Conservation (phyloP, 2,113 vertebrate species). For the Campylomormyrus numenius region DNA sequence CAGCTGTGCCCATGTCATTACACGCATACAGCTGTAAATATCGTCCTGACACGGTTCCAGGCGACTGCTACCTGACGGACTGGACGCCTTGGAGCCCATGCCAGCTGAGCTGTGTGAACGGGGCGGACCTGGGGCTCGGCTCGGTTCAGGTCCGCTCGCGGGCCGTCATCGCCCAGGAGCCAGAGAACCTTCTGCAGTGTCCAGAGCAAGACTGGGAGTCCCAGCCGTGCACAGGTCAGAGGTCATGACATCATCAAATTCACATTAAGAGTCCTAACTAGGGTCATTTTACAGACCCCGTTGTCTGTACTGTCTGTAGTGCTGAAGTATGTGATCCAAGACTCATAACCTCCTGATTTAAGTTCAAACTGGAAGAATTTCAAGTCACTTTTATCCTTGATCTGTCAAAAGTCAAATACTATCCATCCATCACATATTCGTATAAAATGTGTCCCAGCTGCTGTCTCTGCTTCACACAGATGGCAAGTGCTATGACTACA, state of each 20-base stretch:
- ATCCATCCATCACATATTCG: neutral
- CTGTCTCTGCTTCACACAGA: constrained; percentile 49
- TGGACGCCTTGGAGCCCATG: constrained; percentile 91
- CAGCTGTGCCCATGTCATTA: neutral
- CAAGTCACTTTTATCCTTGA: neutral
- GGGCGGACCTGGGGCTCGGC: constrained; percentile 82
- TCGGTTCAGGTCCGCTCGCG: constrained; percentile 87
- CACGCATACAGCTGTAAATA: neutral
- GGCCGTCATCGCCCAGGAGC: constrained; percentile 80
- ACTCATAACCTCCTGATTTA: neutral
- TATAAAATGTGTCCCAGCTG: neutral
- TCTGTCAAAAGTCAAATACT: neutral
- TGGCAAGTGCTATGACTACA: constrained; percentile 87
- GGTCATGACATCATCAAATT: neutral
- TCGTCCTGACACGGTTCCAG: constrained; percentile 47
- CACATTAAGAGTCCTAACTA: neutral
- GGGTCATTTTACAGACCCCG: neutral
- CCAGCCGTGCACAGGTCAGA: constrained; percentile 77
- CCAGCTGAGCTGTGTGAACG: constrained; percentile 82
- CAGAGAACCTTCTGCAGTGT: constrained; percentile 86
- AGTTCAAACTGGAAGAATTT: neutral
- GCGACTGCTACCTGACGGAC: constrained; percentile 91
- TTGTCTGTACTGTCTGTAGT: neutral
- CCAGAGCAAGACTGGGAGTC: constrained; percentile 87
- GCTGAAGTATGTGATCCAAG: neutral